Evolutionary conservation across 2,113 vertebrate genomes (phyloP), one percentile per base, ranked within the genome.

Genomic region (Anhinga anhinga): DNA sequence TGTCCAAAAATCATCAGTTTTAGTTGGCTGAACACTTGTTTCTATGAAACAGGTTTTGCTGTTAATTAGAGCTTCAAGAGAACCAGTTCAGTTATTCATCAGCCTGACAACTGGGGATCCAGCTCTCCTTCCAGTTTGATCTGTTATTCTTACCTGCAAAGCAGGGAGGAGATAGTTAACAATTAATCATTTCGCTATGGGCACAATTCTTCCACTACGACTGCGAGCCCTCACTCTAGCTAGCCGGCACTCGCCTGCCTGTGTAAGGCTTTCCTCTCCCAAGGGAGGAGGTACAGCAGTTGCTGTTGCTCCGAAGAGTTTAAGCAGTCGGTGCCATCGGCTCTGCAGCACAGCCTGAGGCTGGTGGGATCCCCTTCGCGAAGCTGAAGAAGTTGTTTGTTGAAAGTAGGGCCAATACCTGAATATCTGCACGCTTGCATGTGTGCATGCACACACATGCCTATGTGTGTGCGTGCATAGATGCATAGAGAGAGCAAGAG

Each of bases 191-290:
- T 52, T 20, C 77, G 27, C 13, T 27, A 3, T 15, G 77, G 65
- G 36, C 52, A 30, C 65, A 63, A 3, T 47, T 74, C 55, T 53
- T 50, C 36, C 77, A 34, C 45, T 29, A 3, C 10, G 50, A 5
- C 38, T 36, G 29, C 53, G 25, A 20, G 34, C 44, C 17, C 66
- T 83, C 32, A 2, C 27, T 49, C 42, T 12, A 47, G 61, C 66
- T 73, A 29, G 2, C 29, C 12, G 0, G 5, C 44, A 29, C 47
- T 74, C 61, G 23, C 42, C n/a, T 67, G 50, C 18, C 0, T 0
- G 21, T 0, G 0, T 14, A 29, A 53, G 53, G 65, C 50, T 42
- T 69, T 69, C n/a, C 49, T 67, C 9, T n/a, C 58, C 34, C 1
- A 1, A 13, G 15, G 32, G 13, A 1, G 1, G 34, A 47, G 66